Conservation (phyloP, 1,140 invertebrate species). For the Ectropis grisescens region DNA sequence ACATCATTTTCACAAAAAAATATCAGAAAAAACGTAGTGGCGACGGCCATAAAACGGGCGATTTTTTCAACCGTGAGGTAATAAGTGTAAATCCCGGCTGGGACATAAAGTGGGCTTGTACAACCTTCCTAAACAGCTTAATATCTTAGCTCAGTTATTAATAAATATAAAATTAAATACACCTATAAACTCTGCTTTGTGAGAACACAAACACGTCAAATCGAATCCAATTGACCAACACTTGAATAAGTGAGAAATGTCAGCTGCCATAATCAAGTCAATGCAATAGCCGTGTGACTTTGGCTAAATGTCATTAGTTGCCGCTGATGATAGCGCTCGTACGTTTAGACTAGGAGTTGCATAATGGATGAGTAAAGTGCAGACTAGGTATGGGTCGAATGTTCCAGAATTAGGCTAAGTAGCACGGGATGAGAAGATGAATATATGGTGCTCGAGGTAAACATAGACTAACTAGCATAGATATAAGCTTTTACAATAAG, state of each 20-base stretch:
- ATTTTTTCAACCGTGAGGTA: too few species aligned
- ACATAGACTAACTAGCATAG: neutral
- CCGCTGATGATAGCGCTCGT: slow-evolving; percentile 27
- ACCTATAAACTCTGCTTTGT: too few species aligned
- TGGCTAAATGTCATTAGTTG: slow-evolving; percentile 35
- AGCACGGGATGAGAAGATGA: neutral
- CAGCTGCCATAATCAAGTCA: slow-evolving; percentile 22
- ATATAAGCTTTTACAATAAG: too few species aligned
- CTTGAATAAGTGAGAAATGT: slow-evolving; percentile 32
- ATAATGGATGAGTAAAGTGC: slow-evolving; percentile 27
- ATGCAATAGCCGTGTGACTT: slow-evolving; percentile 32
- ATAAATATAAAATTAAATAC: slow-evolving; percentile 16
- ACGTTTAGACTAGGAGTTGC: too few species aligned
- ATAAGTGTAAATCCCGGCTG: neutral
- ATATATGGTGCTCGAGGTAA: neutral
- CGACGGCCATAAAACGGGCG: too few species aligned
- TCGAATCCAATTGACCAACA: slow-evolving; percentile 32
- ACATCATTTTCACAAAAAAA: too few species aligned
- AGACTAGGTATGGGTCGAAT: slow-evolving; percentile 15
- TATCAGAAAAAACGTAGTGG: too few species aligned
- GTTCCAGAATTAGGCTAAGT: neutral
- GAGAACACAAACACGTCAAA: too few species aligned
- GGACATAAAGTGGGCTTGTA: neutral
- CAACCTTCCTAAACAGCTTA: neutral
- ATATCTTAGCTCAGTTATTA: neutral